Evolutionary conservation across 53 echinoderm and acorn worm genomes (phyloP), one percentile per base, ranked within the genome.

Genomic region (Echinarachnius parma): DNA sequence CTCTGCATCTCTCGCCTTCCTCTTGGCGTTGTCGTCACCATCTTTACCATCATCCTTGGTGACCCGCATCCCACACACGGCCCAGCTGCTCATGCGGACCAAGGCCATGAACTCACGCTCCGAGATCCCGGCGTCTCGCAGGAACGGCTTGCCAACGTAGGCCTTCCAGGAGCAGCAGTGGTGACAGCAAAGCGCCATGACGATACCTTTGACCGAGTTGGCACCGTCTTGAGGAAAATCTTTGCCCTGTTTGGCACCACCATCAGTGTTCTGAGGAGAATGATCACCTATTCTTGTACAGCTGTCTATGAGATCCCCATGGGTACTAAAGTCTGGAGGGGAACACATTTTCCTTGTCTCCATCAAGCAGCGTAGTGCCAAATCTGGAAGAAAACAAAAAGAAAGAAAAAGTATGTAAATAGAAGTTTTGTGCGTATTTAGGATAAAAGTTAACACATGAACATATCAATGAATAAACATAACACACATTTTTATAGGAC

Each of bases 111-210:
- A 87, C 4, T 87, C 87, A 50, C 44, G 61, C 48, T 50, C 36
- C 19, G 44, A 53, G 19, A 87, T 66, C 4, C 78, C 74, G 0
- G 61, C 53, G 5, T n/a, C 48, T 7, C 11, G 28, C 21, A 87
- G 53, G 36, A 82, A 87, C 19, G 71, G 48, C 63, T 78, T 87
- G 5, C 87, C 87, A 4, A 87, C 64, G 31, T 87, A 80, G 15
- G 70, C 70, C 18, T 48, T 64, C 87, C 87, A 87, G 20, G 47
- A 77, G 42, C 87, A 87, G 1, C 70, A 49, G 50, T 87, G 87
- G 47, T 87, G 87, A n/a, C 87, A 87, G 60, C 87, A 87, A 21
- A 76, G 64, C 32, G 87, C 78, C 82, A 87, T 82, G 54, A 69
- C 72, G 9, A 78, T 48, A 9, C 82, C 87, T 32, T 62, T 67